A percentile compares a stretch with the other conserved stretches of the same genome.
Evolutionary conservation across 2,113 vertebrate genomes (phyloP).

Genomic region (Paradoxurus hermaphroditus): DNA sequence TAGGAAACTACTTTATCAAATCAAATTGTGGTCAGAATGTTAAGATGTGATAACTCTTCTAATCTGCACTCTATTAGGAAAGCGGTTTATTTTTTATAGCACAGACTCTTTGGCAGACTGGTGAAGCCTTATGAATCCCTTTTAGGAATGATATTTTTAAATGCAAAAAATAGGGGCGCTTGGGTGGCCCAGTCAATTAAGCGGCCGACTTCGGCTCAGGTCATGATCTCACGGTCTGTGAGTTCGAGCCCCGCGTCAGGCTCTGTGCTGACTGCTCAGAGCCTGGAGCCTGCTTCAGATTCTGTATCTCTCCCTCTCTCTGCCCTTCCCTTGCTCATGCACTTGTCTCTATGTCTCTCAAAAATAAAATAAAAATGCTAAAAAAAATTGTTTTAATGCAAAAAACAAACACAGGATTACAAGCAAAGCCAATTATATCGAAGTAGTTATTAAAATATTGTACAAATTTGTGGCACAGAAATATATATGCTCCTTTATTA

Average conservation of each 20-base stretch:
- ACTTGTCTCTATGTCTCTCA: no score
- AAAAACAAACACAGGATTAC: constrained; percentile 11
- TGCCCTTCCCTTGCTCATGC: no score
- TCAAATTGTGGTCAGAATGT: constrained; percentile 18
- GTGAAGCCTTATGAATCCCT: not conserved
- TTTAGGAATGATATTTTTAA: constrained; percentile 43
- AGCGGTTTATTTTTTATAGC: not conserved
- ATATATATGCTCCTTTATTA: not conserved
- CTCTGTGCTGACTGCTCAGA: no score
- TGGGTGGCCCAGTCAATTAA: no score
- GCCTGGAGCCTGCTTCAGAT: no score
- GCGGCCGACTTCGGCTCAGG: no score
- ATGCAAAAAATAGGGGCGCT: constrained; percentile 45
- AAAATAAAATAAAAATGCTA: no score
- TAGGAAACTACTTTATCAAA: constrained; percentile 24
- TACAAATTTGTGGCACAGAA: not conserved
- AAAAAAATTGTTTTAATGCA: constrained; percentile 46
- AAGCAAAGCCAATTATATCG: not conserved
- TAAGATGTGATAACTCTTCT: not conserved
- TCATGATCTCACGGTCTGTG: no score
- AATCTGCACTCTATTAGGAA: not conserved
- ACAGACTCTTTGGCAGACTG: not conserved
- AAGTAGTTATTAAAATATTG: constrained; percentile 31
- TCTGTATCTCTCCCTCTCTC: no score
- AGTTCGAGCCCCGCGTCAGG: no score